phyloP scores from a whole-genome alignment of 2,888 invertebrate genomes.

The Stenoptilia bipunctidactyla region DNA sequence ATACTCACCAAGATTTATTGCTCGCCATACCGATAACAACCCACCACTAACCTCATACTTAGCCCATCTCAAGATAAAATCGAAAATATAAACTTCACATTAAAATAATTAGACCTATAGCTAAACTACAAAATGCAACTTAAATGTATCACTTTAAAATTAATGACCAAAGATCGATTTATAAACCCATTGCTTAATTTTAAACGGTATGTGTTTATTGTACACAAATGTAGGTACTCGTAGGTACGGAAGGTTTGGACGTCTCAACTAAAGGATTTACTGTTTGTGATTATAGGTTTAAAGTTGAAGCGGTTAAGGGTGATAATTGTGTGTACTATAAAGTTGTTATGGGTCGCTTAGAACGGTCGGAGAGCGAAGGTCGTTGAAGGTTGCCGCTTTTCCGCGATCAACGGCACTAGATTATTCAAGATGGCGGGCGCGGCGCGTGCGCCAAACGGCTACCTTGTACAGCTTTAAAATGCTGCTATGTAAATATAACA shows the following conservation, averaged over 20 bases:
- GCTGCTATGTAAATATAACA: too few relatives aligned
- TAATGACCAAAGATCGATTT: slow-evolving; percentile 46
- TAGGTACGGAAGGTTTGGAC: slow-evolving; percentile 9
- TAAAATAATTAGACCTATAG: too few relatives aligned
- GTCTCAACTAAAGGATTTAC: slow-evolving; percentile 8
- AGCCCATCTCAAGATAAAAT: too few relatives aligned
- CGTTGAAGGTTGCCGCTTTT: slow-evolving; percentile 71
- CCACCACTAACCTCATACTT: too few relatives aligned
- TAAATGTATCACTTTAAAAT: slow-evolving; percentile 50
- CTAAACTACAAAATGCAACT: slow-evolving; percentile 22
- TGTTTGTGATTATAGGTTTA: too few relatives aligned
- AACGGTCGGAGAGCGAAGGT: slow-evolving; percentile 67
- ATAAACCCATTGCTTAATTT: slow-evolving; percentile 47
- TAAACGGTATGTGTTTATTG: slow-evolving; percentile 35
- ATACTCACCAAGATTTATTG: not conserved
- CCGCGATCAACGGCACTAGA: slow-evolving; percentile 69
- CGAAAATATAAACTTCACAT: too few relatives aligned
- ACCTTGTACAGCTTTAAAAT: slow-evolving; percentile 18
- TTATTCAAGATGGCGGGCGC: slow-evolving; percentile 67
- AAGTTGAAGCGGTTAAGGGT: too few relatives aligned
- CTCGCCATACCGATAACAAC: not conserved
- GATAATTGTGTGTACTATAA: too few relatives aligned
- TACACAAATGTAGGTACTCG: slow-evolving; percentile 3
- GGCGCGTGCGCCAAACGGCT: slow-evolving; percentile 65
- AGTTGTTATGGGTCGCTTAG: slow-evolving; percentile 27